Base-by-base conservation (phyloP, 64 coral and sea anemone genomes). In the Porites lutea region DNA sequence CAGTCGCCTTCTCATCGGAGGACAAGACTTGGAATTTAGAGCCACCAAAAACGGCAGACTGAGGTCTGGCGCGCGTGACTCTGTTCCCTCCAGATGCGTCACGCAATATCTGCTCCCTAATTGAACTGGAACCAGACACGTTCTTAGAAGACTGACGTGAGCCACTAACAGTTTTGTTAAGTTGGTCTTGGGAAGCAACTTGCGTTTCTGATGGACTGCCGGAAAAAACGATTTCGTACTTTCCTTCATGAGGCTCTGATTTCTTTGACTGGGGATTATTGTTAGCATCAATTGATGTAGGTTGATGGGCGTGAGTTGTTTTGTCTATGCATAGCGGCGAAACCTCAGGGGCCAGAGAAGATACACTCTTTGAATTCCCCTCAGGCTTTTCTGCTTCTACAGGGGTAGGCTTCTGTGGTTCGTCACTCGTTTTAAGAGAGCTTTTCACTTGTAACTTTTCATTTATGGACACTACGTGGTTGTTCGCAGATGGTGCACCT, bases 81-180 rank as follows among this genome's bases (percentile, higher is more conserved):
- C 37, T 68, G 47, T 52, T 66, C 11, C 59, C 62, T 3, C 15
- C 27, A 20, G 47, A 11, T 51, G 63, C 37, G 62, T 67, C 81
- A 84, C 81, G 81, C 62, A 84, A 21, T 21, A 67, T 84, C 21
- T 81, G 78, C 3, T 81, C 78, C 60, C 78, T 54, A 43, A 81
- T 27, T 81, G 78, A 59, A n/a, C 16, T 63, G 52, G 81, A 49
- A 18, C 43, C 68, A 2, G 46, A 20, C 43, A 27, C 0, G 46
- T 68, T 8, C 3, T 45, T 62, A 63, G 54, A 79, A 13, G 21
- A 13, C 15, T 2, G 6, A 13, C 10, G 57, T 18, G 79, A 66
- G 16, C 63, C 81, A 21, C 43, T 3, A 48, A 11, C 62, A 22
- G 15, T 22, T 6, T 66, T 68, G 12, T 51, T 63, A 2, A 9